Conservation (phyloP, 2,797 vertebrate genomes). For the Fratercula arctica region DNA sequence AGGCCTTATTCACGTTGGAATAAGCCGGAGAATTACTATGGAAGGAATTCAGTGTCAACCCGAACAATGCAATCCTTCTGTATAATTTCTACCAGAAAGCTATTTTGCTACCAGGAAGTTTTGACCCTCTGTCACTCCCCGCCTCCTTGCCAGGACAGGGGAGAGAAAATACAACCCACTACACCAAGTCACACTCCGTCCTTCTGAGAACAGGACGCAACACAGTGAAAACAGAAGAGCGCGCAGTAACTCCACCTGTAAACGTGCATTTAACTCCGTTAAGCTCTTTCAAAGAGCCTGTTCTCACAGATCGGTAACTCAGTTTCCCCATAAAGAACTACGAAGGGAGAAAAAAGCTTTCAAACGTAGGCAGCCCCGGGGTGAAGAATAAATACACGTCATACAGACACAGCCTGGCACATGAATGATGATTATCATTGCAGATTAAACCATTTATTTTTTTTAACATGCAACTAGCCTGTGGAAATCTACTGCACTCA, state of each 20-base stretch:
- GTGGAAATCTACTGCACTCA: constrained; percentile 16
- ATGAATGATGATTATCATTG: not conserved
- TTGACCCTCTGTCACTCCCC: not conserved
- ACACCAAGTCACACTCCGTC: not conserved
- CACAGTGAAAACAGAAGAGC: not conserved
- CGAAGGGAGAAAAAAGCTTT: not conserved
- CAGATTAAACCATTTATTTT: not conserved
- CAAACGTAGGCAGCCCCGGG: not conserved
- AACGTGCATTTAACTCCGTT: not conserved
- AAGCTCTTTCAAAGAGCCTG: not conserved
- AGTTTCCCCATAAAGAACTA: not conserved
- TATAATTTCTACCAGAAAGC: not conserved
- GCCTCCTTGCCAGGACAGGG: not conserved
- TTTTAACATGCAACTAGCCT: not conserved
- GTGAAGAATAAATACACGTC: constrained; percentile 24
- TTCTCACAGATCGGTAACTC: not conserved
- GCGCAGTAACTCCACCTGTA: not conserved
- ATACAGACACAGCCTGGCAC: not conserved
- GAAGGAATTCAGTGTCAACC: not conserved
- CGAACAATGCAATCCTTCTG: not conserved
- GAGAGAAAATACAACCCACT: not conserved
- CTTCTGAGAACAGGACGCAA: not conserved
- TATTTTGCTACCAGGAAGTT: not conserved
- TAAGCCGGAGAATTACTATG: not conserved
- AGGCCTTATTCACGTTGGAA: not conserved